Conservation (phyloP, 2,113 vertebrate species). For the sheep (Ovis aries) region DNA sequence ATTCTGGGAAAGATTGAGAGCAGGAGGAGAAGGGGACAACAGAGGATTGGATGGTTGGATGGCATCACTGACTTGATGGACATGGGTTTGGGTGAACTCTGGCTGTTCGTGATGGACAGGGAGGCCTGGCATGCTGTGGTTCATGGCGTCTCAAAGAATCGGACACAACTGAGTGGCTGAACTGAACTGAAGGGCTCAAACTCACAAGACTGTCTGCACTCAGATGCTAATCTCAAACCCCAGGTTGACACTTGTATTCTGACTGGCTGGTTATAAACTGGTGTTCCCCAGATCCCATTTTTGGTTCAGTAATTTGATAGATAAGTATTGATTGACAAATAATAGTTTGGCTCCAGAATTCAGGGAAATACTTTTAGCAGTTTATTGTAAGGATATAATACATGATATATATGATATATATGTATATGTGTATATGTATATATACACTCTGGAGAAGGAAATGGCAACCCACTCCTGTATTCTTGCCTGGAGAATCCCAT, state of each 20-base stretch:
- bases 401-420: neutral
- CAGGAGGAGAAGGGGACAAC: no score
- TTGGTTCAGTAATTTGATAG: neutral
- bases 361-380: neutral
- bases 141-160: no score
- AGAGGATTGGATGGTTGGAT: no score
- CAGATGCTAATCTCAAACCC: neutral
- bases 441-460: neutral
- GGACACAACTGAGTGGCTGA: no score
- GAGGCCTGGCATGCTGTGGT: no score
- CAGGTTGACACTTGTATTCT: neutral
- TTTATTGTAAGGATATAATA: neutral
- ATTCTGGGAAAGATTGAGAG: no score
- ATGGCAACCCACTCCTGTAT: neutral
- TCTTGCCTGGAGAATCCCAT: neutral
- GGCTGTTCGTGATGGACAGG: no score
- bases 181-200: neutral
- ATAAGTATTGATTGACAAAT: neutral
- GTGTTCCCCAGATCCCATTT: neutral
- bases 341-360: neutral
- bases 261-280: neutral
- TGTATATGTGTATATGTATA: neutral
- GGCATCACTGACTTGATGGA: no score
- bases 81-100: no score
- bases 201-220: neutral